Evolutionary conservation across 92 coral and sea anemone species (phyloP).

Genomic region (Bergia puertoricense): DNA sequence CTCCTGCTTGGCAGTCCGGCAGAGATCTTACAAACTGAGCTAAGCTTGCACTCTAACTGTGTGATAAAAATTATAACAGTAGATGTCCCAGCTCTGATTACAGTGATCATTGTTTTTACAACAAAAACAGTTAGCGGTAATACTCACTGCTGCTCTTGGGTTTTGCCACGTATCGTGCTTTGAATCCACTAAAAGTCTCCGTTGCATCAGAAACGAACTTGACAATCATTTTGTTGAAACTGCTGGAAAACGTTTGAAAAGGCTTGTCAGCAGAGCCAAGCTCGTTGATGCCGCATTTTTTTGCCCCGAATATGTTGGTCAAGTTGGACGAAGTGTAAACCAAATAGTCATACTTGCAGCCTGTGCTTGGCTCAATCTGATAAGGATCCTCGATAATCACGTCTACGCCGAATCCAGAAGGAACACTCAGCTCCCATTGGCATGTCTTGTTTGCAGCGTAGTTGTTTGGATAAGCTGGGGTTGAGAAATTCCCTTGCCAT

Average conservation of each 20-base stretch:
- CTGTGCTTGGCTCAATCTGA: background rate
- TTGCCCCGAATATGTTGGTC: background rate
- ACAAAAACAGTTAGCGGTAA: too few relatives aligned
- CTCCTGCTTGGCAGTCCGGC: too few relatives aligned
- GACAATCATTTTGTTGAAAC: background rate
- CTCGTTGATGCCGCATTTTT: background rate
- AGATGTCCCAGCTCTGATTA: too few relatives aligned
- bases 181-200: background rate
- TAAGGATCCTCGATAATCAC: background rate
- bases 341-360: background rate
- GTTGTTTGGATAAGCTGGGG: background rate
- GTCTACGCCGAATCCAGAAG: background rate
- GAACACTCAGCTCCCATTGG: background rate
- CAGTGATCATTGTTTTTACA: too few relatives aligned
- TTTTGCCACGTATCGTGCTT: background rate
- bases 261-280: background rate
- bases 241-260: background rate
- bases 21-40: too few relatives aligned
- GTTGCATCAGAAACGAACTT: background rate
- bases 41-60: too few relatives aligned
- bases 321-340: background rate
- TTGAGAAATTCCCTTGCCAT: background rate
- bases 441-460: background rate
- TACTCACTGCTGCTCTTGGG: background rate
- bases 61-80: too few relatives aligned